Percentiles rank a stretch among this genome's conserved stretches.
phyloP scores from a whole-genome alignment of 2,797 vertebrate species.

The Rhyacichthys aspro region DNA sequence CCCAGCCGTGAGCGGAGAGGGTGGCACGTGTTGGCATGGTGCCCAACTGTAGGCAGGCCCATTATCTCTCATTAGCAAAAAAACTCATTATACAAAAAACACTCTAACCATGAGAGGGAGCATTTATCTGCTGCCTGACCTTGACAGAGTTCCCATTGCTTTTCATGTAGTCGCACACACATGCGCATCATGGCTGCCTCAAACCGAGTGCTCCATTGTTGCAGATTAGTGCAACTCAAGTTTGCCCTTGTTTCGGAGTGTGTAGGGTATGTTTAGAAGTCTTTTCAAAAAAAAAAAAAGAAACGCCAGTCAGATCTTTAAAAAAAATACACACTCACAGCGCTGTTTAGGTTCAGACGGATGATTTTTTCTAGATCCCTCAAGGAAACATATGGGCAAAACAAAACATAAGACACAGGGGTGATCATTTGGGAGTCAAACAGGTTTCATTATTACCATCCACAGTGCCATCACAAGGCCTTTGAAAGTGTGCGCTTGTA shows the following conservation, averaged over 20 bases:
- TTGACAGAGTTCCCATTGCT: slow-evolving; percentile 76
- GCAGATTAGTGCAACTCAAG: slow-evolving; percentile 56
- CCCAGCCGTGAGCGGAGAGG: slow-evolving; percentile 72
- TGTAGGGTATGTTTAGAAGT: slow-evolving; percentile 66
- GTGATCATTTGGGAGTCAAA: slow-evolving; percentile 64
- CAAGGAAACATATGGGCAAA: slow-evolving; percentile 75
- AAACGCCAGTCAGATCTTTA: slow-evolving; percentile 62
- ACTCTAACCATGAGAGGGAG: slow-evolving; percentile 68
- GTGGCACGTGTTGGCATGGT: slow-evolving; percentile 68
- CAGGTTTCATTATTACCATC: slow-evolving; percentile 62
- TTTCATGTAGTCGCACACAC: slow-evolving; percentile 57
- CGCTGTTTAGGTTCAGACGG: slow-evolving; percentile 65
- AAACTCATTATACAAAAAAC: slow-evolving; percentile 75
- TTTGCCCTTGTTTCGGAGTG: slow-evolving; percentile 74
- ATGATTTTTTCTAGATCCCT: slow-evolving; percentile 62
- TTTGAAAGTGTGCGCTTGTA: slow-evolving; percentile 46
- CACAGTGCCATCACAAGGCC: slow-evolving; percentile 22
- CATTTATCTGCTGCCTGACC: slow-evolving; percentile 78
- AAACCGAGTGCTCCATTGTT: slow-evolving; percentile 53
- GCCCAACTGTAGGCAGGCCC: slow-evolving; percentile 80
- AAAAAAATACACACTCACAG: slow-evolving; percentile 41
- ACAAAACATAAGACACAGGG: slow-evolving; percentile 62
- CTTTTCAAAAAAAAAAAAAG: slow-evolving; percentile 52
- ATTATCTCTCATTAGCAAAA: slow-evolving; percentile 83
- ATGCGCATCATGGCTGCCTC: slow-evolving; percentile 51